These are phyloP conservation scores for Drosophila ercepeae DNA, from an alignment of 1,140 invertebrate genomes.

Conservation along the genomic window DNA sequence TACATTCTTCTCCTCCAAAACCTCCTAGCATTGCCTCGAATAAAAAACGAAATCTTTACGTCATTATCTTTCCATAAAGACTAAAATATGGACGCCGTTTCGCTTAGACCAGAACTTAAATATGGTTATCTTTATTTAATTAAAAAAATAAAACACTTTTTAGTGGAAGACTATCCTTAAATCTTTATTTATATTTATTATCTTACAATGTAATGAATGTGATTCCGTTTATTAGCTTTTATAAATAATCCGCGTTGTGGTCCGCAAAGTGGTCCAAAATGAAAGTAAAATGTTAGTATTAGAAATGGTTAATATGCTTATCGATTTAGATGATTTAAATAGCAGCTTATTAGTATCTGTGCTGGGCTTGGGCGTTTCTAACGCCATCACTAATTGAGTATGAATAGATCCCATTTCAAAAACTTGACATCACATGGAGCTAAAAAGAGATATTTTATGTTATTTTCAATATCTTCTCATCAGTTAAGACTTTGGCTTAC, in stretches of 20 bases:
- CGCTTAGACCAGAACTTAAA: too few relatives aligned
- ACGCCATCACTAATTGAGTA: conserved; percentile 43
- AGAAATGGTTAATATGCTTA: conserved; percentile 3
- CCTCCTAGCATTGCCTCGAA: too few relatives aligned
- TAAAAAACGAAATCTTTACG: too few relatives aligned
- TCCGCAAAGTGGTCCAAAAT: conserved; percentile 50
- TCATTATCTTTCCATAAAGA: too few relatives aligned
- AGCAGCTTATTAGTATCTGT: conserved; percentile 37
- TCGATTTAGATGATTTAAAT: conserved; percentile 11
- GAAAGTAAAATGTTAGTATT: conserved; percentile 52
- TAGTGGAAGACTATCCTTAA: conserved; percentile 13
- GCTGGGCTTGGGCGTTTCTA: conserved; percentile 59
- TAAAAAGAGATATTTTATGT: neutral
- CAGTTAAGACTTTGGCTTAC: too few relatives aligned
- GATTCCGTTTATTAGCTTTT: conserved; percentile 15
- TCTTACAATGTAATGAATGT: neutral
- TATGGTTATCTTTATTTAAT: too few relatives aligned
- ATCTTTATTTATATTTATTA: conserved; percentile 9
- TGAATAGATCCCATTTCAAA: conserved; percentile 4
- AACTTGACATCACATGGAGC: neutral
- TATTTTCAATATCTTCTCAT: neutral
- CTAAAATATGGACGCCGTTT: too few relatives aligned
- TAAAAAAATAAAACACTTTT: neutral
- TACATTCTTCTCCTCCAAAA: too few relatives aligned
- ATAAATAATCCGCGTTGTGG: conserved; percentile 43